Conservation (phyloP, 2,797 vertebrate genomes). For the Sebastes miniatus region DNA sequence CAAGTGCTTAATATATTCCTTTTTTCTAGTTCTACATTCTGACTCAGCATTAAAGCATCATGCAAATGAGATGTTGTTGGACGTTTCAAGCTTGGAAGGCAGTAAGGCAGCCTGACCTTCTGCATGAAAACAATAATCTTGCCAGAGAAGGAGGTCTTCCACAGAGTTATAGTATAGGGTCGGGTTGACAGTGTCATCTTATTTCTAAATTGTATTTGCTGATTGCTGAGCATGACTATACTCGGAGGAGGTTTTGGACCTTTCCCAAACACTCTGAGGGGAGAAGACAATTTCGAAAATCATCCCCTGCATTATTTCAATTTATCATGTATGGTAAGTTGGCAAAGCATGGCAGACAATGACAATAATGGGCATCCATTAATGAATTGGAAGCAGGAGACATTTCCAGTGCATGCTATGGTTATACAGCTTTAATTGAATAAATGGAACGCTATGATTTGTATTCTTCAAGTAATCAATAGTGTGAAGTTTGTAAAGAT, state of each 20-base stretch:
- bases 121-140: neutral
- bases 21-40: neutral
- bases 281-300: neutral
- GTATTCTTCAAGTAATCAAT: neutral
- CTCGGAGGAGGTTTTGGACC: neutral
- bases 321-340: neutral
- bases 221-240: neutral
- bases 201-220: neutral
- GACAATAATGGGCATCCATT: neutral
- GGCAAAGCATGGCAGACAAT: neutral
- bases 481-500: neutral
- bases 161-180: neutral
- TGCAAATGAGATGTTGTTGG: neutral
- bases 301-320: neutral
- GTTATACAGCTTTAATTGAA: neutral
- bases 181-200: neutral
- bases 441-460: neutral
- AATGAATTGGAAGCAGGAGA: neutral
- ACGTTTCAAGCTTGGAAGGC: neutral
- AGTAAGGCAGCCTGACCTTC: constrained; percentile 1
- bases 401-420: neutral
- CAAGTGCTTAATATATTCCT: neutral
- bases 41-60: neutral
- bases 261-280: neutral
- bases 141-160: neutral